Evolutionary conservation across 1,140 invertebrate genomes (phyloP), one percentile per base, ranked within the genome.

Genomic region (Habropoda laboriosa): DNA sequence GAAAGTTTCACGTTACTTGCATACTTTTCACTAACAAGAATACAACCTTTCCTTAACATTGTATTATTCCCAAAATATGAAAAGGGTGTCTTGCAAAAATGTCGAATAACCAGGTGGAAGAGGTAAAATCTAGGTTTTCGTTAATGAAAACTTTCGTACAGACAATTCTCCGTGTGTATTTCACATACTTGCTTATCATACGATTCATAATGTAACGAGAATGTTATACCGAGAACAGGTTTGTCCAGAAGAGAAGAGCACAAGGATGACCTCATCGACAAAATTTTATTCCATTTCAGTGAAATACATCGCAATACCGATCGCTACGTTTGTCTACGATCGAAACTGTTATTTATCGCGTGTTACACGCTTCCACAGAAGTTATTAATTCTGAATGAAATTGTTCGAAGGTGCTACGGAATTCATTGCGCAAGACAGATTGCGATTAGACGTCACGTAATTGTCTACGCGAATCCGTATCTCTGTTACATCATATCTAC

Each of bases 341-440:
- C 21, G 21, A n/a, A 60, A n/a, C 57, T 13, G 21, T 40, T 40
- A 18, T 61, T 61, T 40, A 61, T 40, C 58, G n/a, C 58, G 38
- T 61, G 35, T 61, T 24, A 32, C 58, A 40, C 58, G 24, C n/a
- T 24, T 40, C 30, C 58, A 24, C 10, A n/a, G 49, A 30, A 68
- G 47, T 68, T 68, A 53, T 71, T 30, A 40, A 71, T 57, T 24
- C 10, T 30, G 51, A 47, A 47, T n/a, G 40, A 60, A 38, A 45
- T 58, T 71, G 18, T 42, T 32, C 35, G 55, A 32, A 60, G 55
- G 35, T 42, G 7, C 45, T 35, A 16, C 55, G 38, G 30, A 60
- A 60, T 32, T 24, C 21, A 30, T 58, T 72, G 40, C 55, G 21
- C 53, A 58, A 45, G 40, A 32, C 40, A 16, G 64, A 67, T 32